Conservation (phyloP, 2,113 vertebrate genomes). For the Hoplias malabaricus region DNA sequence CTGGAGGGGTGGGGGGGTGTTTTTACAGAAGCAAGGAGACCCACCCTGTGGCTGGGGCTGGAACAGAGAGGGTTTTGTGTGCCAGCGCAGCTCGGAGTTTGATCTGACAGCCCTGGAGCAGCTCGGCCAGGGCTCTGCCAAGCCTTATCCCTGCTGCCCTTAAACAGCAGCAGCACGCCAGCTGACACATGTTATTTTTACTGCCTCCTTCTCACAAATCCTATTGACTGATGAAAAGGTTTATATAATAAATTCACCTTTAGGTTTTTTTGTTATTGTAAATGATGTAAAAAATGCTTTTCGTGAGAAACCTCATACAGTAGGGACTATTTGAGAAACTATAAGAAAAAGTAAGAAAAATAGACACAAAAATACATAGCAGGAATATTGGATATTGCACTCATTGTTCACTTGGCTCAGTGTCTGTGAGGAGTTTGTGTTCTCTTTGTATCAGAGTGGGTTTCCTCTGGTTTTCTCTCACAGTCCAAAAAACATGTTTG, state of each 20-base stretch:
- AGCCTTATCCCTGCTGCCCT: not conserved
- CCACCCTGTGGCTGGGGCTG: conserved; percentile 61
- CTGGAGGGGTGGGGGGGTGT: conserved; percentile 68
- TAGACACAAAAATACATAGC: no score
- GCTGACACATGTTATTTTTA: conserved; percentile 31
- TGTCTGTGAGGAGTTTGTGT: no score
- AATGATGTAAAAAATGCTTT: no score
- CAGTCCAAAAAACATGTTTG: no score
- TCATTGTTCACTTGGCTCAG: no score
- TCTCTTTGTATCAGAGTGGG: no score
- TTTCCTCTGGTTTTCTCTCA: no score
- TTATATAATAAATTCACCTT: not conserved
- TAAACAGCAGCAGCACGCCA: not conserved
- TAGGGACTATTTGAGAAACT: no score
- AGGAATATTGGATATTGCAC: no score
- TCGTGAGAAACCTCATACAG: no score
- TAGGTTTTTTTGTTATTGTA: not conserved
- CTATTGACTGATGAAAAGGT: conserved; percentile 15
- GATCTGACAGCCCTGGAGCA: conserved; percentile 51
- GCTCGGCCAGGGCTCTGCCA: not conserved
- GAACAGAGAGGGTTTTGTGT: conserved; percentile 74
- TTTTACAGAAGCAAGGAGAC: conserved; percentile 71
- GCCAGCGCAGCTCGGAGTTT: conserved; percentile 41
- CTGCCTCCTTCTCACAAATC: conserved; percentile 17
- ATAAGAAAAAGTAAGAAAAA: no score